Base-by-base conservation (phyloP, 2,113 vertebrate genomes). In the Dicerorhinus sumatrensis region DNA sequence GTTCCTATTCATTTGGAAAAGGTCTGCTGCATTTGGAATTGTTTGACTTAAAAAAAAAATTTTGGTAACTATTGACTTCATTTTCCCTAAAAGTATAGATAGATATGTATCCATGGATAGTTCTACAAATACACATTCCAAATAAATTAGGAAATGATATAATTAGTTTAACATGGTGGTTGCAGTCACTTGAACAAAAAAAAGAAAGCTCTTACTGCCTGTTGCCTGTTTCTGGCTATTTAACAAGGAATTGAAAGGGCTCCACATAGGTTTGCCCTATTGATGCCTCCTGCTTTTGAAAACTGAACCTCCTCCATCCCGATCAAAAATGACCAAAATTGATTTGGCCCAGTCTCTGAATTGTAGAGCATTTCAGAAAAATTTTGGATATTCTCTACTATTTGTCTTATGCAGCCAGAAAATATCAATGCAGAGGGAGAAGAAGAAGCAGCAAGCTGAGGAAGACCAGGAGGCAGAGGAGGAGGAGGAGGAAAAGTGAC, bases 101-200 rank as follows among this genome's bases (percentile, higher is more conserved):
- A 89, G 42, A 69, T 58, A 31, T 76, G 25, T 85, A 81, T 95
- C 48, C 69, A 54, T 62, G 27, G 39, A 46, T 6, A 92, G 54
- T 75, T 91, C 51, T 63, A 82, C 77, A 82, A 92, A 92, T 65
- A 85, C 33, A 89, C 96, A 97, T 95, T 96, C 90, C 92, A 91
- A 85, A 96, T 91, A 91, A 96, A 95, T 97, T 89, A 96, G 95
- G 96, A 98, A 98, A 97, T 83, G 80, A 77, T 72, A 67, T 98
- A 95, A 97, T 98, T 96, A 90, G 72, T 95, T 97, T 98, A 96
- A 81, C 54, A 94, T 94, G 96, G 91, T 51, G 92, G 73, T 63
- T 96, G 73, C 69, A 93, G 85, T 93, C 89, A 85, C 70, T 97
- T 56, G 18, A 80, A 92, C 73, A 77, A 93, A 93, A 27, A 39